Base-by-base conservation (phyloP, 1,140 invertebrate genomes). In the Camponotus vicinus region DNA sequence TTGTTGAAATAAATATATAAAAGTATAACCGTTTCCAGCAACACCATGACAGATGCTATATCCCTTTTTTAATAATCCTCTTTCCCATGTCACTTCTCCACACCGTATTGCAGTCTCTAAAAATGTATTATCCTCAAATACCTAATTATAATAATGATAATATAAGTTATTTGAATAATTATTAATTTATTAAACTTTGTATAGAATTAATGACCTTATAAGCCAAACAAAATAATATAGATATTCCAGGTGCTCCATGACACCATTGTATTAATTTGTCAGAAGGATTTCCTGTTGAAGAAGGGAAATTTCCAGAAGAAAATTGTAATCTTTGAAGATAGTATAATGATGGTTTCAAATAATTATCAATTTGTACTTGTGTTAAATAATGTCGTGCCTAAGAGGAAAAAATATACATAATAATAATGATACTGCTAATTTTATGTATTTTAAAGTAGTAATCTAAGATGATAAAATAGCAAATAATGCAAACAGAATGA, bases 201-300 rank as follows among this genome's bases (percentile, higher is more conserved):
- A 59, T 64, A 11, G 70, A 76, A 87, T 55, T 86, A 73, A 79
- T 32, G 95, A 98, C 98, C 96, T 98, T 95, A 93, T 97, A 97
- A 57, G 98, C 98, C 90, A 96, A 93, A 79, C 96, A 93, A 90
- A 98, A 97, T 77, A 98, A 95, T 91, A 97, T 96, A 18, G 98
- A 96, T 95, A 98, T 97, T 21, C 98, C 98, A 64, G 98, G 98
- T 32, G 98, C 98, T 18, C 99, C 99, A 94, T 99, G 98, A 96
- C 98, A 99, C 98, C 98, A 99, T 89, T 99, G 98, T 2, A 99
- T 97, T 61, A 99, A 96, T 94, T 96, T 97, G 93, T 99, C 98
- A 49, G 94, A 94, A 49, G 95, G 95, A 89, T 96, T 97, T 18
- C 96, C 96, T 1, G 97, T 73, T 0, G 98, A 98, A 0, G 98